Evolutionary conservation across 1,140 invertebrate genomes (phyloP).

Genomic region (Zaprionus davidi): DNA sequence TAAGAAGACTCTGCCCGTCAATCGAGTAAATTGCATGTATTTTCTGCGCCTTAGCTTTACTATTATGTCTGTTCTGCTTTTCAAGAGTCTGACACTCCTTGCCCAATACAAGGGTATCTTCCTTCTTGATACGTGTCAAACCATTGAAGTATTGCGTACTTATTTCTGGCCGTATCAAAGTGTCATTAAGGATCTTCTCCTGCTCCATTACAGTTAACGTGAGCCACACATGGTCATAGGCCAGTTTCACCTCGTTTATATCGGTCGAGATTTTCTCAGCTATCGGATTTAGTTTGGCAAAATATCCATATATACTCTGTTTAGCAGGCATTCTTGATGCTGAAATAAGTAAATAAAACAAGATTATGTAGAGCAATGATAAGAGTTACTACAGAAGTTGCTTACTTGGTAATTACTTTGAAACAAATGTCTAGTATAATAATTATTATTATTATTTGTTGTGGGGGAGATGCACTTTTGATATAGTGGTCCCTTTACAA

Average conservation of each 20-base stretch:
- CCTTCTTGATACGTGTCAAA: neutral
- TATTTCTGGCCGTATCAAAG: neutral
- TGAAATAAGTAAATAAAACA: neutral
- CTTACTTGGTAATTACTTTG: too few relatives aligned
- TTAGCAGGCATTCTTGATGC: neutral
- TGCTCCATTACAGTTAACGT: neutral
- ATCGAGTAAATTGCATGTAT: conserved; percentile 40
- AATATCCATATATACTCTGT: neutral
- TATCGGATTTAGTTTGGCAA: neutral
- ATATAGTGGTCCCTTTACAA: too few relatives aligned
- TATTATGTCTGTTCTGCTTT: neutral
- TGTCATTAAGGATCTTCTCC: neutral
- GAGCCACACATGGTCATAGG: neutral
- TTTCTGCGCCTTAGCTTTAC: conserved; percentile 10
- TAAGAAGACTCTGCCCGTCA: conserved; percentile 51
- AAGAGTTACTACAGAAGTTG: too few relatives aligned
- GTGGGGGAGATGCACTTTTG: too few relatives aligned
- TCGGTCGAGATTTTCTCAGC: neutral
- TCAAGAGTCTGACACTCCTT: neutral
- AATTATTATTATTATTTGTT: too few relatives aligned
- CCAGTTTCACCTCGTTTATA: neutral
- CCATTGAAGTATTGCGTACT: neutral
- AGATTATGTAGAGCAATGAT: too few relatives aligned
- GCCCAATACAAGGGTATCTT: neutral
- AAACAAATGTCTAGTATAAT: too few relatives aligned